Base-by-base conservation (phyloP, 2,888 invertebrate genomes). In the Drosophila eohydei region DNA sequence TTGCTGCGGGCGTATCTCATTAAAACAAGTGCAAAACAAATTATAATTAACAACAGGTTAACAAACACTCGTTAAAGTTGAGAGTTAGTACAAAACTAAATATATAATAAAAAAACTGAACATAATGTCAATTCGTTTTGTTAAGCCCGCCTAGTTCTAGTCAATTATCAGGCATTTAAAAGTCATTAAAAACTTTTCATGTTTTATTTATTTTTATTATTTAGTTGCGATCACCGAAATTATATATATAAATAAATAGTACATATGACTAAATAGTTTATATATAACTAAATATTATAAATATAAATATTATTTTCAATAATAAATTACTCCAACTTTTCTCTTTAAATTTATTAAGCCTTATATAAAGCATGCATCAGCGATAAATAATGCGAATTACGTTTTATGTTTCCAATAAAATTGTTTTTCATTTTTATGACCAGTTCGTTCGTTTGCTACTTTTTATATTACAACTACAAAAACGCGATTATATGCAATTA, bases 351-450 rank as follows among this genome's bases (percentile, higher is more conserved):
- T 63, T 54, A 46, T 46, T 21, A 16, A 8, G 38, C 9, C 46
- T 46, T 61, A 58, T 14, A 44, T 21, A 43, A 21, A 12, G 46
- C 16, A 12, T 21, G 34, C 48, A 58, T 58, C 34, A 26, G 56
- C 56, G 62, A 62, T 62, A 56, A 63, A 63, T 44, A 21, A 61
- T 38, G 34, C n/a, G 38, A 46, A 16, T 21, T 48, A 34, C 21
- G 54, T 52, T 60, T 36, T 60, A 54, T 52, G 44, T 58, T 50
- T 14, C 30, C 44, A 52, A 59, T 59, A 26, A 54, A 55, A 50
- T 50, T 54, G 21, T 59, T 54, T 36, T 69, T 41, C 41, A 54
- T 41, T 52, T 52, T 66, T 52, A 52, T 40, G 48, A 38, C 51
- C 36, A 44, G 44, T 44, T 44, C 36, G 51, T 51, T 51, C 12